Percentiles rank a stretch among this genome's conserved stretches.
phyloP scores from a whole-genome alignment of 2,113 vertebrate species.

The Malurus elegans region DNA sequence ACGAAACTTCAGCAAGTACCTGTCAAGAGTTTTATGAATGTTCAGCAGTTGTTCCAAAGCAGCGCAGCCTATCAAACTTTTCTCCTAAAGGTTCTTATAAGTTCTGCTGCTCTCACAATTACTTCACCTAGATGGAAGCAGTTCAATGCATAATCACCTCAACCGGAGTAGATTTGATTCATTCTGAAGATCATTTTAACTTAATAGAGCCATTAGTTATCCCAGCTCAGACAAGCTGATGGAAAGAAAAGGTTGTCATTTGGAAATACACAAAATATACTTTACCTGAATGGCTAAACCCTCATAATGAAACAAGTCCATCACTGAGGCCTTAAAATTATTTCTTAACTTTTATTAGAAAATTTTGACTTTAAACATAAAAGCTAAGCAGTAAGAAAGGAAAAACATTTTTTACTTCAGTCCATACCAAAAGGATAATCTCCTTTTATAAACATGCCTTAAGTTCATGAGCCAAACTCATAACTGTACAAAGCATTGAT shows the following conservation, averaged over 20 bases:
- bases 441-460: neutral
- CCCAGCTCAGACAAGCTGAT: conserved; percentile 25
- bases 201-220: conserved; percentile 67
- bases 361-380: neutral
- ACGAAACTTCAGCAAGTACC: neutral
- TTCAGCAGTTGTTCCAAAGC: neutral
- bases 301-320: neutral
- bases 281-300: neutral
- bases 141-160: conserved; percentile 2
- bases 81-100: neutral
- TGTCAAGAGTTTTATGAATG: neutral
- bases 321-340: neutral
- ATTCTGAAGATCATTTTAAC: conserved; percentile 52
- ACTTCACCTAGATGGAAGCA: neutral
- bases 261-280: neutral
- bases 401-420: neutral
- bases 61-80: neutral
- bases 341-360: neutral
- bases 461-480: neutral
- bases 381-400: neutral
- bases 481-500: neutral
- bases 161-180: conserved; percentile 50
- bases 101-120: neutral
- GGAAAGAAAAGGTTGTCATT: neutral
- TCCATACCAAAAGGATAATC: neutral